Conservation (phyloP, 2,888 invertebrate genomes). For the Parnassius apollo region DNA sequence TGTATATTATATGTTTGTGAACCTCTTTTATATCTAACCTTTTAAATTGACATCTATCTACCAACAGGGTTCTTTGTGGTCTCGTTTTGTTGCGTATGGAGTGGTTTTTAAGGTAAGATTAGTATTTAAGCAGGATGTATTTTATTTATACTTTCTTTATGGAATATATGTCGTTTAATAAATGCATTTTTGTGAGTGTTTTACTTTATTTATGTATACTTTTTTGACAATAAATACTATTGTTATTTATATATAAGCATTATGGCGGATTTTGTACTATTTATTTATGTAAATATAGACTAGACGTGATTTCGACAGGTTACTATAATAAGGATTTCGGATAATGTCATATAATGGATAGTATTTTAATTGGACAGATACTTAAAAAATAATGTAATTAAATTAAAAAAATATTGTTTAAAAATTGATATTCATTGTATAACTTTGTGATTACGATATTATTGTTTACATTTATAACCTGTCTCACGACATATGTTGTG, state of each 20-base stretch:
- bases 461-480: constrained; percentile 49
- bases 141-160: constrained; percentile 27
- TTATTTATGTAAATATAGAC: constrained; percentile 14
- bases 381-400: background rate
- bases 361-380: background rate
- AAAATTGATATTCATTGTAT: constrained; percentile 8
- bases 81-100: constrained; percentile 41
- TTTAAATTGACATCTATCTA: constrained; percentile 43
- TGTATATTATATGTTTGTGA: constrained; percentile 10
- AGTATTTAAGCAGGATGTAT: constrained; percentile 49
- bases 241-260: constrained; percentile 10
- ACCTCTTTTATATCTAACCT: constrained; percentile 27
- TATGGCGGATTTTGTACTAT: constrained; percentile 5
- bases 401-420: background rate
- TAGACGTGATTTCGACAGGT: constrained; percentile 20
- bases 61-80: constrained; percentile 41
- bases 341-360: constrained; percentile 4
- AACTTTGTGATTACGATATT: constrained; percentile 15
- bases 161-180: constrained; percentile 45
- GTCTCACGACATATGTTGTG: constrained; percentile 81
- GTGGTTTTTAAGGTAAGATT: constrained; percentile 54
- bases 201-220: constrained; percentile 30
- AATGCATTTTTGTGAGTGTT: constrained; percentile 38
- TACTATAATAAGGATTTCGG: constrained; percentile 23
- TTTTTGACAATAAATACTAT: constrained; percentile 14